Evolutionary conservation across 2,888 invertebrate species (phyloP), one percentile per base, ranked within the genome.

Genomic region (Eupelmus urozonus): DNA sequence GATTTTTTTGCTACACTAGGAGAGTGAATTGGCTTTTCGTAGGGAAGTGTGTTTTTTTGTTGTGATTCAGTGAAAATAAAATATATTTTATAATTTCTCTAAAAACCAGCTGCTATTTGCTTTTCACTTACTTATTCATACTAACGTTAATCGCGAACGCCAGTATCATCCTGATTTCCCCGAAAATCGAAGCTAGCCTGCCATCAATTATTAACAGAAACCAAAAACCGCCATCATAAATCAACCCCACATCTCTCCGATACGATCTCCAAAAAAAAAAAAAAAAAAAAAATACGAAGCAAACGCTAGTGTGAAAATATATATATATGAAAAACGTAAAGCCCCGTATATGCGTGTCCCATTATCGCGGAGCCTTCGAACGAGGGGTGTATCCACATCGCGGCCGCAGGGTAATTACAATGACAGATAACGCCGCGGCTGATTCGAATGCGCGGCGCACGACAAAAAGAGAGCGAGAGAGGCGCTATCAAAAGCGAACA

Each of bases 381-480:
- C 81, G 76, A 76, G 79, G 42, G 53, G 25, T 59, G 25, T 51
- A 57, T 27, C 42, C 51, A 60, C 34, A 63, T 63, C 62, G 57
- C 25, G 51, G 53, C 23, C 13, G 69, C 42, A 55, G 65, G 18
- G 85, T 84, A 86, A 87, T 86, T 87, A 85, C 83, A 85, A 84
- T 82, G 82, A 84, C 81, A 85, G 84, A 85, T 84, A 86, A 83
- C 84, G 74, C 51, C 34, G 29, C n/a, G 42, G 63, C 27, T 40
- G 82, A 85, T 86, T 85, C 83, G 83, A 84, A 85, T 84, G 82
- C 81, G 82, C 51, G n/a, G 40, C 53, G 82, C 84, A 84, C 82
- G 85, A 66, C 71, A 84, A 83, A n/a, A 79, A 82, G 84, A 82
- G 82, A n/a, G n/a, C n/a, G n/a, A n/a, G n/a, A n/a, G n/a, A n/a